Evolutionary conservation across 2,797 vertebrate genomes (phyloP).

Genomic region (Acipenser transmontanus): DNA sequence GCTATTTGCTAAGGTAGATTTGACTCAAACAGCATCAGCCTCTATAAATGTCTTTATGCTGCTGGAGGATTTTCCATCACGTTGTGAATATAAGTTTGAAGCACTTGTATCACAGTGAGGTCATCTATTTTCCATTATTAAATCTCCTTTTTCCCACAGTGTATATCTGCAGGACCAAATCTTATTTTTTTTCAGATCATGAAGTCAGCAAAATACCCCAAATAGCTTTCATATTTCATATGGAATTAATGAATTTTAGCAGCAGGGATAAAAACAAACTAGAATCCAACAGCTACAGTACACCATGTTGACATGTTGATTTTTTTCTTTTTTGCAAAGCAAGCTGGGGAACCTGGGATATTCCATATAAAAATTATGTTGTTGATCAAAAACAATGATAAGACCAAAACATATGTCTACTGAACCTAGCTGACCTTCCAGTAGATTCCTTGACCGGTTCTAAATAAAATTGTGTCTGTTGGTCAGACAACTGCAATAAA

Average conservation of each 20-base stretch:
- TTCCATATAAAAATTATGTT: too few species aligned
- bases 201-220: slow-evolving; percentile 48
- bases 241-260: neutral
- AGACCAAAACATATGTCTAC: too few species aligned
- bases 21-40: slow-evolving; percentile 13
- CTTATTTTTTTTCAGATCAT: slow-evolving; percentile 43
- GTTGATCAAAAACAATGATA: too few species aligned
- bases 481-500: too few species aligned
- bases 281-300: too few species aligned
- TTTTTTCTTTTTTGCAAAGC: too few species aligned
- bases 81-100: slow-evolving; percentile 21
- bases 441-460: too few species aligned
- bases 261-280: neutral
- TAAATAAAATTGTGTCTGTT: too few species aligned
- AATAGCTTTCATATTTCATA: slow-evolving; percentile 54
- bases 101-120: slow-evolving; percentile 23
- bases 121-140: slow-evolving; percentile 24
- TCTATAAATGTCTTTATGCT: slow-evolving; percentile 24
- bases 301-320: too few species aligned
- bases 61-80: neutral
- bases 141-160: slow-evolving; percentile 21
- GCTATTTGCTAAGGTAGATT: slow-evolving; percentile 21
- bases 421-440: too few species aligned
- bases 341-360: too few species aligned
- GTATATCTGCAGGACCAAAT: slow-evolving; percentile 33